Percentiles rank a stretch among this genome's conserved stretches.
These are phyloP conservation scores for Momotus momota DNA, from an alignment of 2,797 vertebrate species.

Conservation along the genomic window DNA sequence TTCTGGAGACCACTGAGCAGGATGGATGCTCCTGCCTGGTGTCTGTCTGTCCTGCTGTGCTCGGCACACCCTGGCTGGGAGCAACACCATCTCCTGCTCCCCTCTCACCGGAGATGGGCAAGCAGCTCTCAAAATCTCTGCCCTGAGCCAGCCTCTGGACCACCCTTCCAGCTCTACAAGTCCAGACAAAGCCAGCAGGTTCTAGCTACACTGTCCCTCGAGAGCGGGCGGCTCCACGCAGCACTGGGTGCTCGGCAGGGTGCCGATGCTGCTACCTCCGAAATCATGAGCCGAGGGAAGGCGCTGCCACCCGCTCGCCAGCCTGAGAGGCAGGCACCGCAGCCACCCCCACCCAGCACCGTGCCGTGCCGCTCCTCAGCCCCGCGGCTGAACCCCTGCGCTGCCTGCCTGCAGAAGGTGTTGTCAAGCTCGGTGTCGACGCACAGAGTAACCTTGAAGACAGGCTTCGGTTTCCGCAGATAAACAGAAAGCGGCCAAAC, in stretches of 20 bases:
- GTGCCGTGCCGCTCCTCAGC: fast-evolving
- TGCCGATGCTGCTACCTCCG: neutral
- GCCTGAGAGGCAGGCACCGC: fast-evolving
- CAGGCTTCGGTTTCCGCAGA: neutral
- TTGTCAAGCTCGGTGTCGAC: neutral
- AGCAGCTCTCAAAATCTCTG: neutral
- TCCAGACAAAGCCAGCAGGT: neutral
- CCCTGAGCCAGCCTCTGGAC: neutral
- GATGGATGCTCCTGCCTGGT: neutral
- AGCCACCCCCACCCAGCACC: neutral
- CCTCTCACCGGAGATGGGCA: fast-evolving
- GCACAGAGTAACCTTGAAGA: neutral
- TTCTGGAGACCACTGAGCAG: neutral
- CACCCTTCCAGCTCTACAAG: neutral
- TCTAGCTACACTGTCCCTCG: neutral
- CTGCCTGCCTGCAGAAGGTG: neutral
- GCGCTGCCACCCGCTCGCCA: neutral
- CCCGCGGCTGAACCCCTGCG: fast-evolving
- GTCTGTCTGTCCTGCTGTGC: neutral
- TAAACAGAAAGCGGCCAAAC: neutral
- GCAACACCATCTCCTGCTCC: fast-evolving
- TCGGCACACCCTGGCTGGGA: fast-evolving
- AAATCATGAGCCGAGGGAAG: neutral
- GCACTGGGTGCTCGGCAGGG: neutral
- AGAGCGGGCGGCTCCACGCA: neutral